Evolutionary conservation across 2,113 vertebrate genomes (phyloP), one percentile per base, ranked within the genome.

Genomic region (Pseudopipra pipra): DNA sequence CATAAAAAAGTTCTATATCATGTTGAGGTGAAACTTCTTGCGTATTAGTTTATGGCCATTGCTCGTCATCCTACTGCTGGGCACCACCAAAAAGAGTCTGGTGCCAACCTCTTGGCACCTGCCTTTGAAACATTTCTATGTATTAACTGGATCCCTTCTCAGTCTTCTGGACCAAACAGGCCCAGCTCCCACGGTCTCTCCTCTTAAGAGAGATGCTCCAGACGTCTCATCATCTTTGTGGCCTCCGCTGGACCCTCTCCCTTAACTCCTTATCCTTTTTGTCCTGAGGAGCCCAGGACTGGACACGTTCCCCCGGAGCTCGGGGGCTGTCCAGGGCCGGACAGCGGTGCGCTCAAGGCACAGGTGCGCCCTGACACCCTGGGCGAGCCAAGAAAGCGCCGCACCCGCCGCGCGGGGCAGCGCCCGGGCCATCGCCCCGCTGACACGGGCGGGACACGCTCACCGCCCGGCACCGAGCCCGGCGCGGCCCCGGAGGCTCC

Each of bases 291-390:
- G 24, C 21, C 28, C 39, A 22, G 47, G 25, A 10, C 1, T 1
- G 16, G 28, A 4, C 39, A 14, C 20, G 3, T 2, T 15, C 6
- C 30, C 14, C 6, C 0, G 18, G 28, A n/a, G 62, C 28, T 4
- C 37, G n/a, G 13, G 51, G 39, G 30, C 46, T 47, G 17, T 47
- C 28, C 39, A 0, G 11, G 21, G 47, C 47, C 41, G 14, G 62
- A 41, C n/a, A 82, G 54, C 18, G 5, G 20, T 24, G 8, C 35
- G 8, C 33, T 44, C 52, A 6, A 27, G 33, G 39, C 63, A 44
- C 46, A 46, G 61, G 27, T 13, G 59, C 15, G 18, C 44, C 27
- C 35, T 0, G 22, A 33, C 33, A 52, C 13, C 19, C 12, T 7
- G n/a, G 33, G 2, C 1, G 62, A n/a, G n/a, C 46, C 2, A 14